Evolutionary conservation across 2,113 vertebrate species (phyloP).

Genomic region (Hipposideros armiger): DNA sequence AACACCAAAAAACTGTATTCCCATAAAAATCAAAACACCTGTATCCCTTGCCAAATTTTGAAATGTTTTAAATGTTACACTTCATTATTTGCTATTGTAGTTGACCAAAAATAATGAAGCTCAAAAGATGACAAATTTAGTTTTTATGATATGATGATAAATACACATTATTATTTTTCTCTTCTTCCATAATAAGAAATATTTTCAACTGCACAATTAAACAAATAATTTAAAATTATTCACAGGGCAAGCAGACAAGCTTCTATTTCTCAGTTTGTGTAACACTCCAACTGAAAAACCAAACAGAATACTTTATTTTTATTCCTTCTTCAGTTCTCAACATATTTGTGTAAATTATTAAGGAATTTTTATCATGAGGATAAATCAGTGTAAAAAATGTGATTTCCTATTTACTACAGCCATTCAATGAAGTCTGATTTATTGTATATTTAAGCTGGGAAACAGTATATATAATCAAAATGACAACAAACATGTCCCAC

Average conservation of each 20-base stretch:
- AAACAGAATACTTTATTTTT: background rate
- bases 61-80: constrained; percentile 26
- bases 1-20: background rate
- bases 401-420: background rate
- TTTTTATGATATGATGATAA: constrained; percentile 25
- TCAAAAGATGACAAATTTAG: background rate
- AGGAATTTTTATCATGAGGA: background rate
- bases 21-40: background rate
- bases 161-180: constrained; percentile 15
- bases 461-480: constrained; percentile 27
- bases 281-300: constrained; percentile 16
- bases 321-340: background rate
- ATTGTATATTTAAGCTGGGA: background rate
- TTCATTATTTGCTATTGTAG: background rate
- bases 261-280: background rate
- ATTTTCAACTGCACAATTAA: constrained; percentile 45
- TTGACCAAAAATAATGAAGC: constrained; percentile 61
- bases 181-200: constrained; percentile 19
- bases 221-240: constrained; percentile 58
- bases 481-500: background rate
- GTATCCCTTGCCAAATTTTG: constrained; percentile 7
- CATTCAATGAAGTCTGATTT: background rate
- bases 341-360: constrained; percentile 15
- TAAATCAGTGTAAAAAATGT: background rate
- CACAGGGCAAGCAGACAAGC: background rate